Evolutionary conservation across 2,888 invertebrate genomes (phyloP).

Genomic region (Cyrtodaria siliqua): DNA sequence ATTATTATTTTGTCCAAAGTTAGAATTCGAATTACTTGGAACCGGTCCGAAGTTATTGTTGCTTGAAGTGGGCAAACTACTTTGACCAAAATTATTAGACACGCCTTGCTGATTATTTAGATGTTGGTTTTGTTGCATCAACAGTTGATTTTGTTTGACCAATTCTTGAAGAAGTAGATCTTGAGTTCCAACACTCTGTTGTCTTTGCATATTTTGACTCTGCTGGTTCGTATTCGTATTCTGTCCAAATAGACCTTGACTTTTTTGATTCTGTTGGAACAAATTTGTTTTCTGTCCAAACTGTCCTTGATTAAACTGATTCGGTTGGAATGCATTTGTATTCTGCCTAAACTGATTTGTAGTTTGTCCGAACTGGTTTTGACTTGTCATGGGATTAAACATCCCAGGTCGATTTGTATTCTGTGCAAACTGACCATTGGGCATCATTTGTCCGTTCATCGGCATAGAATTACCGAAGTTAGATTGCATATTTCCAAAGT

Average conservation of each 20-base stretch:
- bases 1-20: too few species aligned
- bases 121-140: slow-evolving; percentile 53
- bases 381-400: too few species aligned
- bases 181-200: neutral
- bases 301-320: too few species aligned
- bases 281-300: too few species aligned
- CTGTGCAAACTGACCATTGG: neutral
- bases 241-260: too few species aligned
- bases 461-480: slow-evolving; percentile 36
- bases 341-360: slow-evolving; percentile 12
- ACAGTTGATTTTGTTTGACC: slow-evolving; percentile 51
- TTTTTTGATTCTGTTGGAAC: too few species aligned
- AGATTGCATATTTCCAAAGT: slow-evolving; percentile 34
- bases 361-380: neutral
- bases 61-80: too few species aligned
- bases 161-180: slow-evolving; percentile 40
- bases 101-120: slow-evolving; percentile 5
- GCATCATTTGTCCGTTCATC: too few species aligned
- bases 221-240: neutral
- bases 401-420: neutral
- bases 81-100: too few species aligned
- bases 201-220: slow-evolving; percentile 12
- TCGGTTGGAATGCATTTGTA: too few species aligned
- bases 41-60: too few species aligned
- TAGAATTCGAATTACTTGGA: too few species aligned